Conservation (phyloP, 2,113 vertebrate genomes). For the Nannobrachium achirus region DNA sequence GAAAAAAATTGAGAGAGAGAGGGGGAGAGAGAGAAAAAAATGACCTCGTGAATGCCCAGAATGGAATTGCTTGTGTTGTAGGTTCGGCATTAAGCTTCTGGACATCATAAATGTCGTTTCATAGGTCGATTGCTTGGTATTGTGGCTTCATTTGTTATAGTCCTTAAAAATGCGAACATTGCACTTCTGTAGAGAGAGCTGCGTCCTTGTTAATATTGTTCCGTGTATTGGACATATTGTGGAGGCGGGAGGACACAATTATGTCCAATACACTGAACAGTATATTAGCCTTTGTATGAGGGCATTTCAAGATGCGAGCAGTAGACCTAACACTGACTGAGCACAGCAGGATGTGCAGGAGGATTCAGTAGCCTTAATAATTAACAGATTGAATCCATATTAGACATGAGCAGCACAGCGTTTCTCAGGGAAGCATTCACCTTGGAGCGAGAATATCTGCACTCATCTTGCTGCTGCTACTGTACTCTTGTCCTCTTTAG, state of each 20-base stretch:
- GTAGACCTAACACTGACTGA: too few relatives aligned
- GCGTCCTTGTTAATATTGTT: too few relatives aligned
- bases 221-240: too few relatives aligned
- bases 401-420: conserved; percentile 12
- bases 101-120: too few relatives aligned
- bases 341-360: conserved; percentile 36
- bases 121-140: too few relatives aligned
- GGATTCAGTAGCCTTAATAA: conserved; percentile 27
- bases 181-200: too few relatives aligned
- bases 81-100: too few relatives aligned
- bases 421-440: conserved; percentile 57
- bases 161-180: too few relatives aligned
- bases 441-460: conserved; percentile 58
- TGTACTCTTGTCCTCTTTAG: conserved; percentile 14
- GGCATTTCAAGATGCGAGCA: conserved; percentile 14
- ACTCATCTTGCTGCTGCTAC: conserved; percentile 28
- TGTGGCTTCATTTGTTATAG: too few relatives aligned
- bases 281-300: too few relatives aligned
- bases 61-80: background rate
- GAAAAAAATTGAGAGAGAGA: conserved; percentile 10
- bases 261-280: too few relatives aligned
- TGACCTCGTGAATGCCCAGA: conserved; percentile 51
- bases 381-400: conserved; percentile 1
- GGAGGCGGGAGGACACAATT: too few relatives aligned
- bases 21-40: conserved; percentile 15